Evolutionary conservation across 2,888 invertebrate species (phyloP), one percentile per base, ranked within the genome.

Genomic region (Deilephila porcellus): DNA sequence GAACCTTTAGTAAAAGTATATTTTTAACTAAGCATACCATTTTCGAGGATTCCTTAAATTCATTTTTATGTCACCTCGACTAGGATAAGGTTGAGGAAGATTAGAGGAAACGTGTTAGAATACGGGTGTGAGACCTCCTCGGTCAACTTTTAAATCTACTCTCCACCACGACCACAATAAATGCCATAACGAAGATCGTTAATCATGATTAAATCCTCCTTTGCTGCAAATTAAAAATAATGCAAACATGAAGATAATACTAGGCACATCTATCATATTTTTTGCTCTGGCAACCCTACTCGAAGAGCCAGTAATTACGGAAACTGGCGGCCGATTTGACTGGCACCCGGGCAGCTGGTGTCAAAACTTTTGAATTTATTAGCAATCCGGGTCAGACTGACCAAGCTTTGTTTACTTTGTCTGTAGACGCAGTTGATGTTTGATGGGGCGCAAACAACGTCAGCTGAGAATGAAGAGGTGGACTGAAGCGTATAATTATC

Each of bases 311-410:
- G 71, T 74, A 78, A 79, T 78, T 77, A 76, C 74, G 75, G 74
- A 74, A 76, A 74, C 60, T 70, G 60, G 74, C 73, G 71, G 73
- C 71, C 74, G 74, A 77, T 77, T 76, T 71, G 72, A 77, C 74
- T 71, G 73, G 71, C 73, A 73, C 56, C 56, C 70, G 73, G 71
- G 71, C 71, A 63, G 71, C 70, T 45, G 70, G 74, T 72, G 74
- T 74, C 72, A 74, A 62, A 74, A 74, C 53, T 74, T 74, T 74
- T 72, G 74, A 74, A 74, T 74, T 74, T 74, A 72, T 74, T 74
- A 74, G 70, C 62, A 71, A 73, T 73, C 71, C 73, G 71, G 73
- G 71, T 71, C 71, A 63, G 71, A 63, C 71, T 73, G 73, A 73
- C 73, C 73, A 71, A 71, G 56, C 72, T 67, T 67, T 67, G 67